phyloP scores from a whole-genome alignment of 2,797 vertebrate species.

The Distichodus sexfasciatus region DNA sequence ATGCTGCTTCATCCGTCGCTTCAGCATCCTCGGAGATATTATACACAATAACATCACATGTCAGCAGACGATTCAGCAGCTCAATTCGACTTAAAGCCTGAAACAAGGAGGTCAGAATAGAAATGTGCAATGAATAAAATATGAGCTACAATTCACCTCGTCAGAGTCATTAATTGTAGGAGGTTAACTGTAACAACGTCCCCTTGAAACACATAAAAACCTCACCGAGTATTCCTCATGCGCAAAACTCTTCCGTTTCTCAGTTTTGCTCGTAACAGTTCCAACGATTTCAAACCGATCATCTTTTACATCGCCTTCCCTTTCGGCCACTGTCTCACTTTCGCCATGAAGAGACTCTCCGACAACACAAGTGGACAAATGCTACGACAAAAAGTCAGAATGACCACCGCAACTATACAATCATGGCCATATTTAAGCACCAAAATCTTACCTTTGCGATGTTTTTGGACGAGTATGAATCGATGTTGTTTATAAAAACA shows the following conservation, averaged over 20 bases:
- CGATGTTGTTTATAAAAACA: conserved; percentile 86
- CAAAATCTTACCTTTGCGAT: conserved; percentile 80
- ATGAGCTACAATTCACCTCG: neutral
- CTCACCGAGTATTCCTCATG: conserved; percentile 77
- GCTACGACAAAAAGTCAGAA: conserved; percentile 63
- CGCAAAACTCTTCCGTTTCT: conserved; percentile 59
- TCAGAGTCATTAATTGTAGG: no score
- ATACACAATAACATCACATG: conserved; percentile 87
- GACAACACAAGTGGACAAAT: conserved; percentile 70
- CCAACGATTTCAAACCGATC: conserved; percentile 80
- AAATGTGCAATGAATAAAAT: neutral
- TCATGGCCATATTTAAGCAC: no score
- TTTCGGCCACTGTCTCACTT: conserved; percentile 54
- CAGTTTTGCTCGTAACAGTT: conserved; percentile 63
- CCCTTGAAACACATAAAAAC: conserved; percentile 9
- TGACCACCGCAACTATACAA: neutral
- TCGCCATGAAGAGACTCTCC: conserved; percentile 66
- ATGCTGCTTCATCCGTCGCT: conserved; percentile 82
- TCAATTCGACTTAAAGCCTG: conserved; percentile 71
- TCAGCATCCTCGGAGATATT: conserved; percentile 83
- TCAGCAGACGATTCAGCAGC: conserved; percentile 69
- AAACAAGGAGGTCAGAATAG: conserved; percentile 24
- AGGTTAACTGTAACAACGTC: no score
- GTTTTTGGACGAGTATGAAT: conserved; percentile 76
- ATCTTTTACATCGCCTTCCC: conserved; percentile 36